phyloP scores from a whole-genome alignment of 2,888 invertebrate species.

The Amphimallon solstitiale region DNA sequence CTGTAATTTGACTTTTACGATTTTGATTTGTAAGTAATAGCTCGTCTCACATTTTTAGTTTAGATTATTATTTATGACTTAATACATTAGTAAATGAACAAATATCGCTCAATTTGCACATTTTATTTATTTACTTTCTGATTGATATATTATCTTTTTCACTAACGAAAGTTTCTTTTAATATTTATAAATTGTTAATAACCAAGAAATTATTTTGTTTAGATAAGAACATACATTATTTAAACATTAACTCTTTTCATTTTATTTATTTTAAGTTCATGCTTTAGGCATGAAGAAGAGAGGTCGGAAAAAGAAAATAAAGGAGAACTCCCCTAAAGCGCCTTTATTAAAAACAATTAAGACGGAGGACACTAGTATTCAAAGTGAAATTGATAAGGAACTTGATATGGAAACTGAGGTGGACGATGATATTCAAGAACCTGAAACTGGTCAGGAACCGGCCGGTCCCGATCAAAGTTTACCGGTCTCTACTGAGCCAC shows the following conservation, averaged over 20 bases:
- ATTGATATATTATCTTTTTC: too few species aligned
- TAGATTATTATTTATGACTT: too few species aligned
- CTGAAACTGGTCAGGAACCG: slow-evolving; percentile 67
- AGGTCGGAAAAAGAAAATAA: slow-evolving; percentile 60
- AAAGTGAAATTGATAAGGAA: slow-evolving; percentile 36
- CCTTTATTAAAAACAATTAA: slow-evolving; percentile 53
- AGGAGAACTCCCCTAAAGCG: slow-evolving; percentile 55
- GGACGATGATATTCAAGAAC: slow-evolving; percentile 63
- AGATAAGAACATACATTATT: not conserved
- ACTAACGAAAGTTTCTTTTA: not conserved
- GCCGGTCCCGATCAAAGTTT: slow-evolving; percentile 67
- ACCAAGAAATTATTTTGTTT: too few species aligned
- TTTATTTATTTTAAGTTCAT: not conserved
- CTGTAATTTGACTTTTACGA: too few species aligned
- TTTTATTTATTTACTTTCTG: too few species aligned
- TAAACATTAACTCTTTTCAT: not conserved
- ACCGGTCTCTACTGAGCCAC: slow-evolving; percentile 61
- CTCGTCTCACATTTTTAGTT: too few species aligned
- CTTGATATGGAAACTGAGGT: slow-evolving; percentile 53
- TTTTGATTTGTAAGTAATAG: too few species aligned
- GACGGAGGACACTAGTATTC: slow-evolving; percentile 50
- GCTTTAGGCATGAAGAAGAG: slow-evolving; percentile 56
- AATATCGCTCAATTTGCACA: too few species aligned
- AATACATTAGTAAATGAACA: too few species aligned
- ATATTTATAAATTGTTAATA: not conserved